Percentiles rank a stretch among this genome's conserved stretches.
These are phyloP conservation scores for Crotalus horridus DNA, from an alignment of 2,113 vertebrate species.

Conservation along the genomic window DNA sequence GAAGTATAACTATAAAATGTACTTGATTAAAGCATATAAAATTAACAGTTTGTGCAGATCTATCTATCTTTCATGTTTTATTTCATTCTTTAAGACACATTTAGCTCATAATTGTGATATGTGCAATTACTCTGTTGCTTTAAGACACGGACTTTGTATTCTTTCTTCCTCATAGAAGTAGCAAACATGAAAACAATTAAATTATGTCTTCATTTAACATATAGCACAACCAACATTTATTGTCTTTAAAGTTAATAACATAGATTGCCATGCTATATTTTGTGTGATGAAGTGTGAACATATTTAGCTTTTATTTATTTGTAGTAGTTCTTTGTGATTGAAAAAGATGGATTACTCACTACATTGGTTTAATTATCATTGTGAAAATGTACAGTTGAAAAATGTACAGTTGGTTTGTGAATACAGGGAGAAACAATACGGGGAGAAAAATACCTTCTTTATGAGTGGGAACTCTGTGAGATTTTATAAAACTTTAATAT, in stretches of 20 bases:
- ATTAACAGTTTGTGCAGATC: conserved; percentile 35
- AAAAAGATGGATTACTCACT: not conserved
- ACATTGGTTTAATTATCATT: conserved; percentile 25
- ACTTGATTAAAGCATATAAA: conserved; percentile 42
- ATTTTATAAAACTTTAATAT: conserved; percentile 50
- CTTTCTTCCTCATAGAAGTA: not conserved
- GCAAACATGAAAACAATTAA: conserved; percentile 13
- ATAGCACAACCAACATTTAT: conserved; percentile 16
- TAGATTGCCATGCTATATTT: conserved; percentile 22
- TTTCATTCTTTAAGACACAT: conserved; percentile 38
- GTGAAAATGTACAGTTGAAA: conserved; percentile 32
- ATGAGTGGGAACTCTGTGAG: conserved; percentile 24
- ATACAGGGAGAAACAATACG: conserved; percentile 27
- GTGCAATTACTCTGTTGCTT: not conserved
- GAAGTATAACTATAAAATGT: conserved; percentile 43
- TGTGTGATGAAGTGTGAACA: not conserved
- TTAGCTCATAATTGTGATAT: not conserved
- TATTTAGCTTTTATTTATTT: conserved; percentile 32
- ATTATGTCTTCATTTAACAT: conserved; percentile 29
- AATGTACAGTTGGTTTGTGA: conserved; percentile 21
- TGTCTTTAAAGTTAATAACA: conserved; percentile 18
- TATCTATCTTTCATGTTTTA: conserved; percentile 16
- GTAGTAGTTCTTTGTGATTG: conserved; percentile 9
- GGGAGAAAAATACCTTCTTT: conserved; percentile 7
- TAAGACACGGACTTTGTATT: not conserved